Conservation (phyloP, 2,888 invertebrate species). For the Noctua pronuba region DNA sequence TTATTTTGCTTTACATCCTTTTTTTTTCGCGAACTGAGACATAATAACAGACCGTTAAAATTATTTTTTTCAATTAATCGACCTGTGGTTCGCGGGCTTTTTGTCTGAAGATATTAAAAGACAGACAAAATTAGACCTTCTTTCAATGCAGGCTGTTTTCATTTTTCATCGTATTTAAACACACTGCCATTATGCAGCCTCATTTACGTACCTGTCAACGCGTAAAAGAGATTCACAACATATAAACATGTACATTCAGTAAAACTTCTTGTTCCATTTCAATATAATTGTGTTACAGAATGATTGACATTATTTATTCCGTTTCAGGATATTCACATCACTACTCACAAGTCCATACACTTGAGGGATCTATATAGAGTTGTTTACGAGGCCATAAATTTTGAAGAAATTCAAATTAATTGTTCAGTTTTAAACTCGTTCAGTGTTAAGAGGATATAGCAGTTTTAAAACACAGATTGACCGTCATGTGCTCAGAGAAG, state of each 20-base stretch:
- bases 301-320: conserved; percentile 63
- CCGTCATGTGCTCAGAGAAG: background rate
- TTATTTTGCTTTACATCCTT: background rate
- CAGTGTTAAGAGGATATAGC: background rate
- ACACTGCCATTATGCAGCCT: background rate
- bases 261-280: conserved; percentile 32
- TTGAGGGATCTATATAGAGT: conserved; percentile 43
- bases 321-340: conserved; percentile 57
- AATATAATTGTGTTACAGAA: conserved; percentile 48
- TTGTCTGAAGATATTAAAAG: background rate
- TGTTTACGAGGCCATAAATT: conserved; percentile 2
- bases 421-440: background rate
- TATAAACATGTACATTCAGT: background rate
- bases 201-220: background rate
- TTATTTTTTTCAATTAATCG: too few species aligned
- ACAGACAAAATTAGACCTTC: background rate
- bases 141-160: background rate
- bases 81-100: too few species aligned
- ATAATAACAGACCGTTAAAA: too few species aligned
- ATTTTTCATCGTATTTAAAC: background rate
- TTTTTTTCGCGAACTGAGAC: background rate
- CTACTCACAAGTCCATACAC: conserved; percentile 60
- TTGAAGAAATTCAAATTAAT: background rate
- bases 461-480: background rate
- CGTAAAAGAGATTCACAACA: background rate